A percentile compares a stretch with the other conserved stretches of the same genome.
Conservation (phyloP, 2,797 vertebrate species). For the Peromyscus melanophrys region DNA sequence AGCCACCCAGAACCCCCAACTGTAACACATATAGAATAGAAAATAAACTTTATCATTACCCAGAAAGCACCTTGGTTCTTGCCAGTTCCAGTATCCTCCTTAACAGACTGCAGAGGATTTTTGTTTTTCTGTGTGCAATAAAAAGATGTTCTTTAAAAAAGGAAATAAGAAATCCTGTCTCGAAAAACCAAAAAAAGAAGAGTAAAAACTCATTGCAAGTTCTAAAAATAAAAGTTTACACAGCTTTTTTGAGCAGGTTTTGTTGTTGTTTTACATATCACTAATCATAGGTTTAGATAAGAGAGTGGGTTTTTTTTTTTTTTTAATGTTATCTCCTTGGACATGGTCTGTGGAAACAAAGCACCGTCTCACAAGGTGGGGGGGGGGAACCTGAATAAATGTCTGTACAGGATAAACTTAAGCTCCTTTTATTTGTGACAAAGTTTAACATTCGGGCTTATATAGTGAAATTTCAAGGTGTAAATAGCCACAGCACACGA, state of each 20-base stretch:
- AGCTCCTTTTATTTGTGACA: not conserved
- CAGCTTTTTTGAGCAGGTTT: not conserved
- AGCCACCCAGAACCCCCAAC: not conserved
- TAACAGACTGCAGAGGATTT: not conserved
- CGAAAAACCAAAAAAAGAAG: not conserved
- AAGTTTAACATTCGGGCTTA: not conserved
- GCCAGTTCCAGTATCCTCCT: not conserved
- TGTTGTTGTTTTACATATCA: not conserved
- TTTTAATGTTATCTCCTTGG: not conserved
- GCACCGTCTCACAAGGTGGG: not conserved
- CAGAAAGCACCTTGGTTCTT: slow-evolving; percentile 47
- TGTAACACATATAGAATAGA: not conserved
- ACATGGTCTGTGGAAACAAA: not conserved
- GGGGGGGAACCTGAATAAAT: not conserved
- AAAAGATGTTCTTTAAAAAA: not conserved
- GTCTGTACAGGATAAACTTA: not conserved
- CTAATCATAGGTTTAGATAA: not conserved
- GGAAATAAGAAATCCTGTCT: no score
- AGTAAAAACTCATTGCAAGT: not conserved
- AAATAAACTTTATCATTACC: slow-evolving; percentile 68
- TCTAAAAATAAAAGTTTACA: slow-evolving; percentile 44
- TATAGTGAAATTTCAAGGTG: not conserved
- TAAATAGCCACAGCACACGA: not conserved
- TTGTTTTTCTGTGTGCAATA: slow-evolving; percentile 57
- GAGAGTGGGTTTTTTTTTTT: not conserved